Conservation (phyloP, 1,140 invertebrate genomes). For the Phenacoccus solenopsis region DNA sequence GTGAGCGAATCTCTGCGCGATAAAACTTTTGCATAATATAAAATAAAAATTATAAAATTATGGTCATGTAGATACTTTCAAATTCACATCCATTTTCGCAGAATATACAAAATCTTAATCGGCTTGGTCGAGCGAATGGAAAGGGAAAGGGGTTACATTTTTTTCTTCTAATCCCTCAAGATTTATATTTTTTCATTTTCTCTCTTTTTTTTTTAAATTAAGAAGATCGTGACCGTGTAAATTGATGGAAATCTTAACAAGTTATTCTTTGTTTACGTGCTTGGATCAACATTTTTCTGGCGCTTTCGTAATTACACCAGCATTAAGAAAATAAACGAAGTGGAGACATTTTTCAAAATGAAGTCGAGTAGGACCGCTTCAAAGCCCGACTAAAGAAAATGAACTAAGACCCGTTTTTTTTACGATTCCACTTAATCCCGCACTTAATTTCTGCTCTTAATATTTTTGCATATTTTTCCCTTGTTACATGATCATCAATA, state of each 20-base stretch:
- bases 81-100: neutral
- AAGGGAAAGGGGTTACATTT: neutral
- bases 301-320: slow-evolving; percentile 22
- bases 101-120: neutral
- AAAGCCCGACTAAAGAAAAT: slow-evolving; percentile 20
- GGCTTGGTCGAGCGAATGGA: neutral
- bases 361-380: slow-evolving; percentile 17
- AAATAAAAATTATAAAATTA: neutral
- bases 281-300: slow-evolving; percentile 28
- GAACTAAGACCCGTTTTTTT: slow-evolving; percentile 26
- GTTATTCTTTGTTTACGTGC: slow-evolving; percentile 30
- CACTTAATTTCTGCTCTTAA: slow-evolving; percentile 29
- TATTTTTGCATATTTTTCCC: slow-evolving; percentile 22
- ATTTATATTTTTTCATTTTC: slow-evolving; percentile 6
- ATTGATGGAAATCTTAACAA: slow-evolving; percentile 23
- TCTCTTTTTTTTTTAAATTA: slow-evolving; percentile 6
- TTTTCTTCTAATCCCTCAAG: slow-evolving; percentile 8
- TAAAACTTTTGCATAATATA: too few relatives aligned
- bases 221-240: slow-evolving; percentile 14
- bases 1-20: too few relatives aligned
- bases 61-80: too few relatives aligned
- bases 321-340: slow-evolving; percentile 23
- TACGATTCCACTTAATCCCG: slow-evolving; percentile 28
- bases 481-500: slow-evolving; percentile 8
- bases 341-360: slow-evolving; percentile 16